phyloP scores from a whole-genome alignment of 2,113 vertebrate genomes.

The Nothoprocta perdicaria region DNA sequence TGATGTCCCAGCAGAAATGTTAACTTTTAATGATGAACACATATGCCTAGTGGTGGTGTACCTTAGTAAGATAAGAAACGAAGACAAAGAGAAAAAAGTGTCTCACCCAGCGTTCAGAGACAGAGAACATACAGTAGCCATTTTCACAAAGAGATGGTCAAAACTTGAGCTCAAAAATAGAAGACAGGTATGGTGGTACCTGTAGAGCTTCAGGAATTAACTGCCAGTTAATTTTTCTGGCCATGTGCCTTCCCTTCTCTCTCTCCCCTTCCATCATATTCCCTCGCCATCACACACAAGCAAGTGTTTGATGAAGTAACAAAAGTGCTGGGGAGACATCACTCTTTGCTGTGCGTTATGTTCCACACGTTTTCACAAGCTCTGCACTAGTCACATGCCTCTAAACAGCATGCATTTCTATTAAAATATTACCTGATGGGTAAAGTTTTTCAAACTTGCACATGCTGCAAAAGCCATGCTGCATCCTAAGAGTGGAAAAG shows the following conservation, averaged over 20 bases:
- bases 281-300: not conserved
- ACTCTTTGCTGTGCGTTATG: not conserved
- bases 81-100: not conserved
- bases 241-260: accelerated
- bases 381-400: not conserved
- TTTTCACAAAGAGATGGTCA: not conserved
- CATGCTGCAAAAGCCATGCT: not conserved
- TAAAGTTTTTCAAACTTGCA: accelerated
- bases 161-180: not conserved
- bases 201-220: not conserved
- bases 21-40: not conserved
- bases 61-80: not conserved
- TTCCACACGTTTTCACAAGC: accelerated
- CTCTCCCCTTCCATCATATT: not conserved
- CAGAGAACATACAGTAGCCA: not conserved
- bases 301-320: not conserved
- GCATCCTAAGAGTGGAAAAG: accelerated
- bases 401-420: not conserved
- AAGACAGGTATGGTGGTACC: accelerated
- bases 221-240: not conserved
- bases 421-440: not conserved
- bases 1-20: accelerated
- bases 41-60: not conserved
- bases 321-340: not conserved
- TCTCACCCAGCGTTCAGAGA: no score